Evolutionary conservation across 2,888 invertebrate genomes (phyloP).

Genomic region (Megastigmus dorsalis): DNA sequence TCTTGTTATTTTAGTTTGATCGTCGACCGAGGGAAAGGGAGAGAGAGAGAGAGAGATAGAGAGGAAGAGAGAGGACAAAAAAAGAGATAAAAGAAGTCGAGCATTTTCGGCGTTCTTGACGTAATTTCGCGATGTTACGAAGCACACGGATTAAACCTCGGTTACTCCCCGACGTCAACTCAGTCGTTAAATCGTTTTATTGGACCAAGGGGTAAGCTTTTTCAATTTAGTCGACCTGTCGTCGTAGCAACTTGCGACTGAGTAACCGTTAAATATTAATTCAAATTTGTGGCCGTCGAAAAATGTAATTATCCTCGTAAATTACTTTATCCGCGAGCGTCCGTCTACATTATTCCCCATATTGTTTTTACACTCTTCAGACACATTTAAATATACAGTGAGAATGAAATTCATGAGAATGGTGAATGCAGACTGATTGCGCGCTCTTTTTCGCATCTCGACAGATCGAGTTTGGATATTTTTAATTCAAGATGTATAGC

Average conservation of each 20-base stretch:
- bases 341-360: background rate
- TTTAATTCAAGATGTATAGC: too few relatives aligned
- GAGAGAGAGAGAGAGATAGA: too few relatives aligned
- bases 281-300: conserved; percentile 5
- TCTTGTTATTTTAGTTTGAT: too few relatives aligned
- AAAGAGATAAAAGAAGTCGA: background rate
- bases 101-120: background rate
- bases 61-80: too few relatives aligned
- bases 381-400: conserved; percentile 14
- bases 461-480: too few relatives aligned
- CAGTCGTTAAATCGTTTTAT: conserved; percentile 19
- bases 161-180: background rate
- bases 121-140: background rate
- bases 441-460: too few relatives aligned
- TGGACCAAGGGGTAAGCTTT: conserved; percentile 14
- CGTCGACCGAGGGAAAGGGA: too few relatives aligned
- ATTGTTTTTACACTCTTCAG: background rate
- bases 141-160: conserved; percentile 11
- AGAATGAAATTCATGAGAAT: background rate
- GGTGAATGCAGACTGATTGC: too few relatives aligned
- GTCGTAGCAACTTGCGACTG: conserved; percentile 3
- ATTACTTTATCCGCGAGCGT: conserved; percentile 19
- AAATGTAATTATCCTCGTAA: conserved; percentile 28
- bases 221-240: conserved; percentile 28
- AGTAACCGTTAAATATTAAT: conserved; percentile 32